These are phyloP conservation scores for Amblyjoppa fuscipennis DNA, from an alignment of 2,888 invertebrate species.

Conservation along the genomic window DNA sequence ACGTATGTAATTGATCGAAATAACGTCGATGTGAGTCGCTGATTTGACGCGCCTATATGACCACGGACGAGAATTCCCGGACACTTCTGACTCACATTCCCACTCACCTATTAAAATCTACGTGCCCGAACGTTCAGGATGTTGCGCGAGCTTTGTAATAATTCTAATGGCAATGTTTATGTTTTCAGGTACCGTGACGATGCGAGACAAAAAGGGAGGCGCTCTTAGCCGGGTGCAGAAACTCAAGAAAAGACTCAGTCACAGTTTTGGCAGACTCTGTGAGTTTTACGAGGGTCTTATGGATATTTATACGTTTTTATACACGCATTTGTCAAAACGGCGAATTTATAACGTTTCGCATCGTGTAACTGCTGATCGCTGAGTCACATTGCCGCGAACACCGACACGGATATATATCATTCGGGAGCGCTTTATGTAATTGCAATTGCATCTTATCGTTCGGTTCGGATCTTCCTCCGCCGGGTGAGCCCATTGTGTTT, in stretches of 20 bases:
- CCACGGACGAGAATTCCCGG: neutral
- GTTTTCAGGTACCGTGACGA: slow-evolving; percentile 89
- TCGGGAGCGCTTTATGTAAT: slow-evolving; percentile 55
- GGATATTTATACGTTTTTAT: slow-evolving; percentile 2
- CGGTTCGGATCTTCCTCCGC: slow-evolving; percentile 43
- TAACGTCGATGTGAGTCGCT: neutral
- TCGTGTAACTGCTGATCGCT: slow-evolving; percentile 10
- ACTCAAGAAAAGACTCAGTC: slow-evolving; percentile 97
- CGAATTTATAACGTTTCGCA: slow-evolving; percentile 21
- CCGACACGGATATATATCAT: slow-evolving; percentile 48
- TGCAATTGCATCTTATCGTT: slow-evolving; percentile 59
- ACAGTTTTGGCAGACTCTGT: slow-evolving; percentile 98
- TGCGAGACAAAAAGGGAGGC: slow-evolving; percentile 97
- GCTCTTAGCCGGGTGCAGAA: slow-evolving; percentile 97
- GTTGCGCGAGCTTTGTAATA: neutral
- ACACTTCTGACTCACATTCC: neutral
- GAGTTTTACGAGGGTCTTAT: slow-evolving; percentile 86
- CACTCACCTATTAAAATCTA: slow-evolving; percentile 3
- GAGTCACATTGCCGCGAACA: slow-evolving; percentile 18
- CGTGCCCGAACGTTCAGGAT: neutral
- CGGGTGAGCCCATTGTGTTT: slow-evolving; percentile 39
- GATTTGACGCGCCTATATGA: neutral
- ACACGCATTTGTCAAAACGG: neutral
- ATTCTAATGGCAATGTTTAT: slow-evolving; percentile 69
- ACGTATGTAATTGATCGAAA: neutral